phyloP scores from a whole-genome alignment of 2,888 invertebrate species.

The Druceiella hillmani region DNA sequence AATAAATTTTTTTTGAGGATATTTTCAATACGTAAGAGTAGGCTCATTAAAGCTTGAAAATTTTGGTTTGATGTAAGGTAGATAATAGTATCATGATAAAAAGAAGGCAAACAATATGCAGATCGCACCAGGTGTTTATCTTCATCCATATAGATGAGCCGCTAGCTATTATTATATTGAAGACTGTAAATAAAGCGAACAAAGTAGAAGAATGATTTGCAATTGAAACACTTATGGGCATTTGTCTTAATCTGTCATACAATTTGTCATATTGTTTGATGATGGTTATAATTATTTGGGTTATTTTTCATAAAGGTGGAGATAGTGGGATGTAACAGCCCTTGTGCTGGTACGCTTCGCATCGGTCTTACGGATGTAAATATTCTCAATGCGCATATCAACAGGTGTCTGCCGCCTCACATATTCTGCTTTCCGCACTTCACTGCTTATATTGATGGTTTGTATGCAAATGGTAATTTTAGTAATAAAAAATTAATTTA shows the following conservation, averaged over 20 bases:
- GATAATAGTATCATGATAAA: too few relatives aligned
- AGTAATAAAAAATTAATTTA: slow-evolving; percentile 16
- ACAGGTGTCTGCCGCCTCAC: slow-evolving; percentile 59
- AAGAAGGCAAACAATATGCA: too few relatives aligned
- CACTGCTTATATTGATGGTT: slow-evolving; percentile 63
- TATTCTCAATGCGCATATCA: slow-evolving; percentile 55
- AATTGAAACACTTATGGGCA: too few relatives aligned
- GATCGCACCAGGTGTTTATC: too few relatives aligned
- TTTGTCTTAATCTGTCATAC: too few relatives aligned
- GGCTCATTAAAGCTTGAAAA: too few relatives aligned
- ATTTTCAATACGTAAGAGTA: too few relatives aligned
- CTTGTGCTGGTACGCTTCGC: slow-evolving; percentile 68
- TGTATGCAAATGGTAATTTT: slow-evolving; percentile 11
- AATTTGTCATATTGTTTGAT: too few relatives aligned
- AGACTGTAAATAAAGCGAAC: background rate
- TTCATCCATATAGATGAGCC: slow-evolving; percentile 4
- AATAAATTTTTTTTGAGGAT: too few relatives aligned
- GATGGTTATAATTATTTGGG: too few relatives aligned
- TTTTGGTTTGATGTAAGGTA: too few relatives aligned
- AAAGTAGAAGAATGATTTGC: too few relatives aligned
- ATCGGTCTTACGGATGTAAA: slow-evolving; percentile 75
- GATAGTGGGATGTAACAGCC: slow-evolving; percentile 55
- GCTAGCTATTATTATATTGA: slow-evolving; percentile 2
- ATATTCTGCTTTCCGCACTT: slow-evolving; percentile 62
- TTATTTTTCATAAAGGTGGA: slow-evolving; percentile 38